A percentile compares a stretch with the other conserved stretches of the same genome.
Evolutionary conservation across 2,797 vertebrate species (phyloP).

Genomic region (Cryptoprocta ferox): DNA sequence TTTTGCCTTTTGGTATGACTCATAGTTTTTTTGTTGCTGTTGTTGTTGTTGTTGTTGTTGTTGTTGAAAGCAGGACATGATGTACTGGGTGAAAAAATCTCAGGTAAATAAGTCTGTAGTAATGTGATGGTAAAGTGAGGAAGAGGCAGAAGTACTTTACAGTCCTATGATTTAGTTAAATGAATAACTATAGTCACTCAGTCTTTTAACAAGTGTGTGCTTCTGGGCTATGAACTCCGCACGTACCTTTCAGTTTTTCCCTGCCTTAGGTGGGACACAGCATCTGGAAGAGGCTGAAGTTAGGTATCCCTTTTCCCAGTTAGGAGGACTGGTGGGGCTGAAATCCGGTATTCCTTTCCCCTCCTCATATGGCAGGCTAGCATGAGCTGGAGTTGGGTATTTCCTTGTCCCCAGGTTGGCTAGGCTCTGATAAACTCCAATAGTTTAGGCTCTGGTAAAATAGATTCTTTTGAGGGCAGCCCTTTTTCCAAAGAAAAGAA

Average conservation of each 20-base stretch:
- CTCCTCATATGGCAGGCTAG: neutral
- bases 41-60: neutral
- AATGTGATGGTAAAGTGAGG: neutral
- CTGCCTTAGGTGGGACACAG: neutral
- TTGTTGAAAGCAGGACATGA: neutral
- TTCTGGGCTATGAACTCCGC: neutral
- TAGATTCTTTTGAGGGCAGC: neutral
- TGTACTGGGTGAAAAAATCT: neutral
- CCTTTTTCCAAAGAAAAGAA: neutral
- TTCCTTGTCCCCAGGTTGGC: neutral
- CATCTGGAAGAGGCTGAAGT: neutral
- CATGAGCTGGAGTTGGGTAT: neutral
- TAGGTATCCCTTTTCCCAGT: neutral
- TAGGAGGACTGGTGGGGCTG: neutral
- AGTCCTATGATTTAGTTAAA: neutral
- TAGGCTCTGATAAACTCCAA: neutral
- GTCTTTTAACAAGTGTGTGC: neutral
- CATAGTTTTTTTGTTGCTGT: neutral
- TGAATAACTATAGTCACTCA: neutral
- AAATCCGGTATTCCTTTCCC: neutral
- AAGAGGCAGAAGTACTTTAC: neutral
- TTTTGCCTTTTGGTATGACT: neutral
- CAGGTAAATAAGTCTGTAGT: neutral
- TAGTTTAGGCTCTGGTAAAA: neutral
- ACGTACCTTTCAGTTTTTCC: neutral